A percentile compares a stretch with the other conserved stretches of the same genome.
These are phyloP conservation scores for Nothocercus julius DNA, from an alignment of 2,113 vertebrate species.

Conservation along the genomic window DNA sequence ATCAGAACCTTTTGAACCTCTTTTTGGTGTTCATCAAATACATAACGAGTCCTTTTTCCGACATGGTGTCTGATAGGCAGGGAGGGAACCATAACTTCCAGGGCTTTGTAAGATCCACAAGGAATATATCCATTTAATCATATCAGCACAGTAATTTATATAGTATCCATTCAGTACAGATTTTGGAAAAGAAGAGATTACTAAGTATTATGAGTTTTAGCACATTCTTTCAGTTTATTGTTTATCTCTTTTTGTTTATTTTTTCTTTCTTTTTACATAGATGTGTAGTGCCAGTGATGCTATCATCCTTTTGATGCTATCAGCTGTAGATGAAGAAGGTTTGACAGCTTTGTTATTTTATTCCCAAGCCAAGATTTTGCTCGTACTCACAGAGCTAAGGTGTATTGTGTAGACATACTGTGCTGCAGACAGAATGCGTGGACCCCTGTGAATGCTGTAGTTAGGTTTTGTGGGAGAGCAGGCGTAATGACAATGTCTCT, in stretches of 20 bases:
- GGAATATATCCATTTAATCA: not conserved
- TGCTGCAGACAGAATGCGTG: not conserved
- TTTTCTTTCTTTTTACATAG: not conserved
- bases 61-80: not conserved
- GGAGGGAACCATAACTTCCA: not conserved
- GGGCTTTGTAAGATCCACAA: not conserved
- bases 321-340: not conserved
- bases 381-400: not conserved
- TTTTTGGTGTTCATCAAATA: not conserved
- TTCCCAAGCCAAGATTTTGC: not conserved
- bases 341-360: not conserved
- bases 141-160: not conserved
- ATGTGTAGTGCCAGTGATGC: not conserved
- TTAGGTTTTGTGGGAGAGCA: not conserved
- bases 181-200: not conserved
- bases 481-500: not conserved
- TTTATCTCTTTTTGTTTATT: not conserved
- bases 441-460: not conserved
- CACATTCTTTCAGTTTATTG: not conserved
- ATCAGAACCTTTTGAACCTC: not conserved
- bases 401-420: too few relatives aligned
- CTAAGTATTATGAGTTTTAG: not conserved
- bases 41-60: not conserved
- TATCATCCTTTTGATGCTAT: not conserved
- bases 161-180: not conserved